Base-by-base conservation (phyloP, 2,113 vertebrate species). In the Cacatua alba region DNA sequence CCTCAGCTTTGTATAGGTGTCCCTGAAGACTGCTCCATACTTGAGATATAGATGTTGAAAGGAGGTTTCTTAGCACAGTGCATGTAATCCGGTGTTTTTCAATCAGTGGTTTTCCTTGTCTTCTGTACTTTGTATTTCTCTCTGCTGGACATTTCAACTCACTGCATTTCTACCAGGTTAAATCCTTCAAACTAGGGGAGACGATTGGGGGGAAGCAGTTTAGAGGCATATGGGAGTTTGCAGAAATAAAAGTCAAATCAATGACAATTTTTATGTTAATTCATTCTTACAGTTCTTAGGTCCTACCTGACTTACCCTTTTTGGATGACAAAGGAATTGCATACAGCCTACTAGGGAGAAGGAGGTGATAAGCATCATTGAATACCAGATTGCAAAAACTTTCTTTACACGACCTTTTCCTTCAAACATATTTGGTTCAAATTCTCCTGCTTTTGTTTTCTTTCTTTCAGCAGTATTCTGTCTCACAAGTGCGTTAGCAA, bases 21-120 rank as follows among this genome's bases (percentile, higher is more conserved):
- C 83, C 88, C 80, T 46, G 5, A 96, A 94, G 91, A 92, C 72
- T 86, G n/a, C 35, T 94, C 88, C 55, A 68, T 91, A 68, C 75
- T 96, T 86, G 77, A 95, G 86, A 91, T 68, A 95, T 19, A 86
- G 69, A 88, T 68, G 69, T 92, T 91, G 86, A 92, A 95, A 91
- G 60, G 55, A 90, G 33, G 35, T 95, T 95, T 96, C 89, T 92
- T 74, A 87, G 65, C 33, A 79, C 44, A 80, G 62, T 89, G 65
- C 17, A 48, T 43, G 68, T 75, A 91, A 91, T 82, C 76, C 70
- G 79, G 26, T 77, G 41, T 35, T 94, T 95, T 94, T 84, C 59
- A 91, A 19, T 71, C 86, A 59, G 31, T 75, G 51, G 65, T 92
- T 94, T 91, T 33, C 33, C 83, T 88, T 86, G 55, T 92, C 80